Evolutionary conservation across 2,113 vertebrate species (phyloP), one percentile per base, ranked within the genome.

Genomic region (Lathamus discolor): DNA sequence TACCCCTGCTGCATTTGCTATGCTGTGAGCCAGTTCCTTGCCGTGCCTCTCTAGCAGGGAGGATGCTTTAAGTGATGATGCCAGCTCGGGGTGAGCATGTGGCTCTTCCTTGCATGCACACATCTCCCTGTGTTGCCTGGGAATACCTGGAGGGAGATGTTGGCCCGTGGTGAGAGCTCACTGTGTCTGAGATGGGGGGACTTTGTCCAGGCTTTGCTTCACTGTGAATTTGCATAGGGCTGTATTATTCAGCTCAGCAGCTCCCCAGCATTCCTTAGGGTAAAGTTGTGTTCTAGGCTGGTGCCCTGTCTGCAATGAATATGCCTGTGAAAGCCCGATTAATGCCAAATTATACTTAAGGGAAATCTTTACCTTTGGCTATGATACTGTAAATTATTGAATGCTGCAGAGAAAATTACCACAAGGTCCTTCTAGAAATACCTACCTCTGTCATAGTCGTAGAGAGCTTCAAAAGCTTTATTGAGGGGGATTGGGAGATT

Each of bases 281-380:
- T 93, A 59, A 83, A 83, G 86, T 0, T 37, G 51, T 95, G 91
- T 96, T 97, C 27, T 44, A 83, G 88, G 61, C 85, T 95, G 66
- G 88, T 97, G 95, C 95, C 90, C 85, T 83, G 91, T 95, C 90
- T 98, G 97, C 95, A 96, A 31, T 67, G 86, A 96, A 94, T 62
- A 82, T 48, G 90, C 88, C 92, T 96, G 91, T 96, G 95, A 97
- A 97, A 96, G 49, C 68, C 81, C 3, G 11, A 57, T 43, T 92
- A 95, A 93, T 95, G 94, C 97, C 97, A 98, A 96, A 96, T 96
- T 92, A 86, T 84, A 68, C 95, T 95, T 88, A 79, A 90, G 95
- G 95, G 96, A 95, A 97, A 97, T 95, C 92, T 92, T 91, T 90
- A 43, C 91, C 90, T 97, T 97, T 2, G 1, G 95, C 95, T 96